Evolutionary conservation across 2,797 vertebrate genomes (phyloP).

Genomic region (Myiothlypis coronata): DNA sequence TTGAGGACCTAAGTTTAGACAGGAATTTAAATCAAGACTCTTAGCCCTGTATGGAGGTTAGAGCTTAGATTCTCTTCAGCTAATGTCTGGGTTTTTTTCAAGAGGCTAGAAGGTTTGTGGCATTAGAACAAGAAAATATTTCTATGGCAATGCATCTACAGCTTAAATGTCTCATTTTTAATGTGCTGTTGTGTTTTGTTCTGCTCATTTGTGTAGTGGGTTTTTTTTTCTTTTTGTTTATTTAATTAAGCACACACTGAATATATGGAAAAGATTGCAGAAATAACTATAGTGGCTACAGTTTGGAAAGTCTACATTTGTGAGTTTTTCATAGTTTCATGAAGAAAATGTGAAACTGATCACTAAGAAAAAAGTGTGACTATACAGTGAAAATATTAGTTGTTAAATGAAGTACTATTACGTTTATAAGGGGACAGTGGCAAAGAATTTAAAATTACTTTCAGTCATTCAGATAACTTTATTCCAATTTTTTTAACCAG

Average conservation of each 20-base stretch:
- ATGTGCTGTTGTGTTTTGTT: conserved; percentile 12
- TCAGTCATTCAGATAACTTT: not conserved
- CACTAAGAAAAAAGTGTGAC: not conserved
- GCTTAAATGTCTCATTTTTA: not conserved
- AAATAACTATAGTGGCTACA: conserved; percentile 10
- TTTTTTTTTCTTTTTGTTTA: not conserved
- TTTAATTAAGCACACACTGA: not conserved
- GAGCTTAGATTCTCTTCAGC: conserved; percentile 2
- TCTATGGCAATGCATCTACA: not conserved
- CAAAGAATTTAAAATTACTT: not conserved
- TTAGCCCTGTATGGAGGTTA: not conserved
- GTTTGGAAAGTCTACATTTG: conserved; percentile 35
- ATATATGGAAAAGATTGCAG: conserved; percentile 15
- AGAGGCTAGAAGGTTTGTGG: not conserved
- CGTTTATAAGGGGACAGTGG: not conserved
- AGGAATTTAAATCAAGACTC: conserved; percentile 48
- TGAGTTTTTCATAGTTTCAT: conserved; percentile 25
- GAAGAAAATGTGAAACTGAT: conserved; percentile 13
- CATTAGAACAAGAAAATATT: not conserved
- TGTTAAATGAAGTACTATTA: not conserved
- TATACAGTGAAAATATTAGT: conserved; percentile 1
- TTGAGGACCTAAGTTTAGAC: not conserved
- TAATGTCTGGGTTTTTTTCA: not conserved
- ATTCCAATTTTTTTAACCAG: not conserved
- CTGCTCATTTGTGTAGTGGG: conserved; percentile 15